Conservation (phyloP, 2,113 vertebrate species). For the Apeltes quadracus region DNA sequence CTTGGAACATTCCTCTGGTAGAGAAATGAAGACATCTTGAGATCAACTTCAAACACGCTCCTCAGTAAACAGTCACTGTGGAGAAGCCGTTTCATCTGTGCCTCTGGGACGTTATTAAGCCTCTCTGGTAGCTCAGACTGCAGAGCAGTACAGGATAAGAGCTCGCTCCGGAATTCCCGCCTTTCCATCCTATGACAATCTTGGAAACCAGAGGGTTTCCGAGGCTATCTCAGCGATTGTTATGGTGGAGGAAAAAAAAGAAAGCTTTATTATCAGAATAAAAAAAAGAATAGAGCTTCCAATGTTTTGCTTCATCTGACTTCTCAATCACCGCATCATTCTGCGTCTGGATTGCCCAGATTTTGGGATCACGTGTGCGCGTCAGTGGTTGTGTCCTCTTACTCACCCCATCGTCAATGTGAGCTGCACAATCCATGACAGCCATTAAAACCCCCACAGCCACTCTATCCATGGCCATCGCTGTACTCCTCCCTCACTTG, state of each 20-base stretch:
- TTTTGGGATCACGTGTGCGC: conserved; percentile 34
- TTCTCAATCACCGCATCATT: conserved; percentile 4
- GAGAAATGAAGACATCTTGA: conserved; percentile 99
- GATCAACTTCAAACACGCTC: conserved; percentile 95
- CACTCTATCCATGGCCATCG: conserved; percentile 50
- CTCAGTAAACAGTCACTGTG: conserved; percentile 93
- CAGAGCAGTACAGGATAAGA: conserved; percentile 84
- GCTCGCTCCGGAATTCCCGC: conserved; percentile 85
- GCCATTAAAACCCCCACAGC: conserved; percentile 59
- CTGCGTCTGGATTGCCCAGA: not conserved
- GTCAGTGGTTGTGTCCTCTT: conserved; percentile 49
- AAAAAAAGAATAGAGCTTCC: not conserved
- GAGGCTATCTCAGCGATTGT: conserved; percentile 73
- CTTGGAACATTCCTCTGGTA: conserved; percentile 78
- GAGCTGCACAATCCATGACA: conserved; percentile 44
- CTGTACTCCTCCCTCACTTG: conserved; percentile 22
- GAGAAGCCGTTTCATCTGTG: conserved; percentile 96
- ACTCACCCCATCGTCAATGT: conserved; percentile 39
- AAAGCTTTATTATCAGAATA: not conserved
- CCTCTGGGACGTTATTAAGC: conserved; percentile 99
- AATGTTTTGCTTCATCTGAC: conserved; percentile 21
- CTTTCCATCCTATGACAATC: conserved; percentile 83
- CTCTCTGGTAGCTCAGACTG: conserved; percentile 91
- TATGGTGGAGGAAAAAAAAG: conserved; percentile 52
- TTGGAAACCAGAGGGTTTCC: conserved; percentile 77